Percentiles rank a stretch among this genome's conserved stretches.
Evolutionary conservation across 2,888 invertebrate species (phyloP).

Genomic region (Ariolimax columbianus): DNA sequence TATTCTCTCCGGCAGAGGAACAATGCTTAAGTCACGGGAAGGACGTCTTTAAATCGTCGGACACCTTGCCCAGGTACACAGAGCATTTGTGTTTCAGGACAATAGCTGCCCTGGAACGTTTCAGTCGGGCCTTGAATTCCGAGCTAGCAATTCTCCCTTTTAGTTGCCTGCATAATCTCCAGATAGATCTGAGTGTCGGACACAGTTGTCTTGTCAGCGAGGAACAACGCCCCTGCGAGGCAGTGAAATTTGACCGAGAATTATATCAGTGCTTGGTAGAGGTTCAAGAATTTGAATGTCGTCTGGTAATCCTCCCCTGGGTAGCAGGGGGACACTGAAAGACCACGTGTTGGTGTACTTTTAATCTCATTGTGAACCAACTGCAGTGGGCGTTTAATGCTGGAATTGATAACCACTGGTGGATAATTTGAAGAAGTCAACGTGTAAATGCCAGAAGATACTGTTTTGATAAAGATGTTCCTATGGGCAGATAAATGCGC

Average conservation of each 20-base stretch:
- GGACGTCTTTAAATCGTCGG: neutral
- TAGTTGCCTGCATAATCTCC: neutral
- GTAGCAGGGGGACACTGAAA: too few species aligned
- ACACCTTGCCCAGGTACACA: neutral
- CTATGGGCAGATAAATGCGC: too few species aligned
- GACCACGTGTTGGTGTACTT: too few species aligned
- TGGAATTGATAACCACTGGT: too few species aligned
- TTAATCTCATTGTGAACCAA: neutral
- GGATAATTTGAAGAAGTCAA: too few species aligned
- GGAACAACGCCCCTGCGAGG: neutral
- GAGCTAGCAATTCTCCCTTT: neutral
- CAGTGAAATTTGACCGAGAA: neutral
- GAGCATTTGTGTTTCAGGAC: neutral
- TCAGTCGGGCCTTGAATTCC: neutral
- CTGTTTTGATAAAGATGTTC: too few species aligned
- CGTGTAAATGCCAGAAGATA: too few species aligned
- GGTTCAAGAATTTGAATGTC: neutral
- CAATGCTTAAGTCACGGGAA: neutral
- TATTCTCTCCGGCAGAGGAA: neutral
- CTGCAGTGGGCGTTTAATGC: too few species aligned
- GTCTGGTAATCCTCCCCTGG: neutral
- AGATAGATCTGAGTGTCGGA: neutral
- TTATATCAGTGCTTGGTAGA: neutral
- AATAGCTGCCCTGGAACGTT: neutral
- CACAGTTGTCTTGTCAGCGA: neutral